phyloP scores from a whole-genome alignment of 2,888 invertebrate genomes.

The Scaptomyza polygonia region DNA sequence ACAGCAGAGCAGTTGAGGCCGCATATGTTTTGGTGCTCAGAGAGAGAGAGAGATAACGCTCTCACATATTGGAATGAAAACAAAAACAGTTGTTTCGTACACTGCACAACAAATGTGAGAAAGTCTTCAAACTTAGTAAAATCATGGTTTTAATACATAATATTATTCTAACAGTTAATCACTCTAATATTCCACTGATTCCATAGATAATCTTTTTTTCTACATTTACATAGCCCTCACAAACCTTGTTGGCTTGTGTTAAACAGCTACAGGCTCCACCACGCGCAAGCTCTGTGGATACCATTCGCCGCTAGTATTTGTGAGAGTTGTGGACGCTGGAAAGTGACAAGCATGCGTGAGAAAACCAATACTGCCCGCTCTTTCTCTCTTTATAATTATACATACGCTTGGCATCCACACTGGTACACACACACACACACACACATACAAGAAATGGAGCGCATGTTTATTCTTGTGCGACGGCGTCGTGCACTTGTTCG shows the following conservation, averaged over 20 bases:
- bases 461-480: constrained; percentile 46
- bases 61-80: constrained; percentile 61
- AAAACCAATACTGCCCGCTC: neutral
- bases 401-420: constrained; percentile 45
- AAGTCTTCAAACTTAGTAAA: no score
- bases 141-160: no score
- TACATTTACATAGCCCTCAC: neutral
- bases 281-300: constrained; percentile 58
- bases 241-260: constrained; percentile 34
- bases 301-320: constrained; percentile 2
- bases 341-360: constrained; percentile 31
- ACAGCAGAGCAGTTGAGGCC: constrained; percentile 17
- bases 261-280: constrained; percentile 44
- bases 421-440: constrained; percentile 18
- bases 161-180: no score
- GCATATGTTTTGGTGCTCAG: constrained; percentile 44
- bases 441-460: constrained; percentile 18
- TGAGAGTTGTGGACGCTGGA: constrained; percentile 61
- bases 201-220: no score
- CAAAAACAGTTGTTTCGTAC: constrained; percentile 62
- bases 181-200: no score
- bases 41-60: constrained; percentile 7
- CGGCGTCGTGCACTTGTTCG: constrained; percentile 70
- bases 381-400: constrained; percentile 18
- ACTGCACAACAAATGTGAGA: constrained; percentile 27